Conservation (phyloP, 2,113 vertebrate species). For the Cyprinus carpio region DNA sequence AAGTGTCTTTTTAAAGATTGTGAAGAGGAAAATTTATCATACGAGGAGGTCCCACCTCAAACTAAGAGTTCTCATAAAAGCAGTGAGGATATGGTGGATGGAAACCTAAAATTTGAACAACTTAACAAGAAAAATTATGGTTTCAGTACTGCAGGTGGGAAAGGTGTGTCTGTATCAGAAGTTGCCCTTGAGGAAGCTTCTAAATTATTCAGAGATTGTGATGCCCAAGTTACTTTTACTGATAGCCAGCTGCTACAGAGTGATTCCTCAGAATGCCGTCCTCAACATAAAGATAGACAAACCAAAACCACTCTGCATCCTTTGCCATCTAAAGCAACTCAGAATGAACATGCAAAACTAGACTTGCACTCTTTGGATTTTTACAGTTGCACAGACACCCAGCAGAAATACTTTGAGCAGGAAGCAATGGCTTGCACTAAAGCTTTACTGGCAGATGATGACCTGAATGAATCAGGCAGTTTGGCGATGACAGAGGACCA, state of each 20-base stretch:
- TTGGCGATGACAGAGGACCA: conserved; percentile 36
- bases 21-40: conserved; percentile 51
- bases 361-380: conserved; percentile 59
- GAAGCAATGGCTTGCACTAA: conserved; percentile 85
- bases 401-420: conserved; percentile 76
- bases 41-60: not conserved
- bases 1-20: conserved; percentile 74
- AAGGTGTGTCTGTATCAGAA: conserved; percentile 72
- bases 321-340: not conserved
- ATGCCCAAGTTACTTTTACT: conserved; percentile 33
- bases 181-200: conserved; percentile 71
- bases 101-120: conserved; percentile 7
- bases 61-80: conserved; percentile 12
- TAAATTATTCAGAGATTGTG: conserved; percentile 71
- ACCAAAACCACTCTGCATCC: not conserved
- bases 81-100: not conserved
- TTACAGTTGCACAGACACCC: conserved; percentile 69
- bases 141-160: conserved; percentile 81
- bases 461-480: conserved; percentile 56
- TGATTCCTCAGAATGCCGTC: not conserved
- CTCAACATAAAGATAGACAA: not conserved
- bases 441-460: conserved; percentile 86
- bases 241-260: not conserved
- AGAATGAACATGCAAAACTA: conserved; percentile 50
- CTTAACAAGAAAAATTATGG: conserved; percentile 52